A percentile compares a stretch with the other conserved stretches of the same genome.
phyloP scores from a whole-genome alignment of 2,888 invertebrate species.

The Yponomeuta malinellus region DNA sequence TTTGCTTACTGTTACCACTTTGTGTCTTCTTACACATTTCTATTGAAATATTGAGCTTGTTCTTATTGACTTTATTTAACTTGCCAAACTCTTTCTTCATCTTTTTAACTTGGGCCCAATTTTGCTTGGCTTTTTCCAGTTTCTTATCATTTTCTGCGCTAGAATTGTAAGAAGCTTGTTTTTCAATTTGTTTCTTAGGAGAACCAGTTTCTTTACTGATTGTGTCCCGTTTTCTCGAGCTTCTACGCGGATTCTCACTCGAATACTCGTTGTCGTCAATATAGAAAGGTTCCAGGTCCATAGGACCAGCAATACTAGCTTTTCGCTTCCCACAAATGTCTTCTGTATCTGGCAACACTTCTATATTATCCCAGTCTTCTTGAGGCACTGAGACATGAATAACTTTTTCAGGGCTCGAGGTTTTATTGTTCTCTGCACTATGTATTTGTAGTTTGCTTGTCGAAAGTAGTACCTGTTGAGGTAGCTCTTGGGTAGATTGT shows the following conservation, averaged over 20 bases:
- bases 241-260: constrained; percentile 48
- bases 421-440: constrained; percentile 31
- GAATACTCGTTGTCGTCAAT: constrained; percentile 46
- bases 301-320: constrained; percentile 42
- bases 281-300: constrained; percentile 46
- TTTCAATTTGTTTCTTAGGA: constrained; percentile 30
- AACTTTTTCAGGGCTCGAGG: constrained; percentile 33
- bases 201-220: constrained; percentile 24
- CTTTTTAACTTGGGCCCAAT: constrained; percentile 62
- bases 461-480: constrained; percentile 33
- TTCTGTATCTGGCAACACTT: constrained; percentile 46
- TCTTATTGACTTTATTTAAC: constrained; percentile 51
- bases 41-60: constrained; percentile 65
- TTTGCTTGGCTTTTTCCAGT: constrained; percentile 42
- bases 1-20: constrained; percentile 28
- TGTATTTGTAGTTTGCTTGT: constrained; percentile 51
- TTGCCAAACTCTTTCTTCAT: constrained; percentile 68
- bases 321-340: constrained; percentile 31
- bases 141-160: constrained; percentile 40
- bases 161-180: constrained; percentile 36
- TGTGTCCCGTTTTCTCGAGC: constrained; percentile 48
- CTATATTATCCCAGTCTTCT: constrained; percentile 67
- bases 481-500: constrained; percentile 35
- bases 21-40: constrained; percentile 59
- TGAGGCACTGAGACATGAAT: constrained; percentile 35